Evolutionary conservation across 1,140 invertebrate genomes (phyloP).

Genomic region (Chelonus insularis): DNA sequence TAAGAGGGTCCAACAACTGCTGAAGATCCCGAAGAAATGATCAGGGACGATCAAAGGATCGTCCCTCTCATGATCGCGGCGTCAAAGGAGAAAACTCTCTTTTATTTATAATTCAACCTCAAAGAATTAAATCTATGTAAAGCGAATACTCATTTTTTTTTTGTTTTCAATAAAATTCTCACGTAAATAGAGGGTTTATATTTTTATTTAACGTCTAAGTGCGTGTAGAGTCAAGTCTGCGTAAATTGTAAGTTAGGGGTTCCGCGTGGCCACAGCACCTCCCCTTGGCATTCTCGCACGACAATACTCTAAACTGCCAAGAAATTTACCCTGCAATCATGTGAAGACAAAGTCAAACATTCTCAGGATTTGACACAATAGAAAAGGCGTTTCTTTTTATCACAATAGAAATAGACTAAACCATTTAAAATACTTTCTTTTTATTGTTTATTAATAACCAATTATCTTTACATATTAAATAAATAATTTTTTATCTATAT

Average conservation of each 20-base stretch:
- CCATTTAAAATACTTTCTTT: neutral
- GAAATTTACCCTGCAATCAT: slow-evolving; percentile 61
- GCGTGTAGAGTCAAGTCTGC: neutral
- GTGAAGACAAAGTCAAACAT: slow-evolving; percentile 48
- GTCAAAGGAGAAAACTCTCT: slow-evolving; percentile 16
- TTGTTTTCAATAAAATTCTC: neutral
- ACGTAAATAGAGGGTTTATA: neutral
- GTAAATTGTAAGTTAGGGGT: neutral
- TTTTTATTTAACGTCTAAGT: neutral
- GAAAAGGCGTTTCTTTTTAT: slow-evolving; percentile 35
- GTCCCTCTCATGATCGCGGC: slow-evolving; percentile 10
- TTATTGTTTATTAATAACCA: neutral
- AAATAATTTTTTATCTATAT: no score
- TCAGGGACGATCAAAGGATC: slow-evolving; percentile 27
- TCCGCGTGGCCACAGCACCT: slow-evolving; percentile 49
- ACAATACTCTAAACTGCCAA: slow-evolving; percentile 57
- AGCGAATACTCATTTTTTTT: neutral
- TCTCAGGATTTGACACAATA: slow-evolving; percentile 49
- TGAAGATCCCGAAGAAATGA: slow-evolving; percentile 20
- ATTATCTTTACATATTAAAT: neutral
- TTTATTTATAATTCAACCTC: slow-evolving; percentile 10
- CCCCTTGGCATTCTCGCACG: slow-evolving; percentile 47
- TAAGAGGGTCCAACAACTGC: slow-evolving; percentile 3
- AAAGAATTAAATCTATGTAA: slow-evolving; percentile 2
- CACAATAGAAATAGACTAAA: neutral